Evolutionary conservation across 2,888 invertebrate genomes (phyloP).

Genomic region (Pseudolycoriella hygida): DNA sequence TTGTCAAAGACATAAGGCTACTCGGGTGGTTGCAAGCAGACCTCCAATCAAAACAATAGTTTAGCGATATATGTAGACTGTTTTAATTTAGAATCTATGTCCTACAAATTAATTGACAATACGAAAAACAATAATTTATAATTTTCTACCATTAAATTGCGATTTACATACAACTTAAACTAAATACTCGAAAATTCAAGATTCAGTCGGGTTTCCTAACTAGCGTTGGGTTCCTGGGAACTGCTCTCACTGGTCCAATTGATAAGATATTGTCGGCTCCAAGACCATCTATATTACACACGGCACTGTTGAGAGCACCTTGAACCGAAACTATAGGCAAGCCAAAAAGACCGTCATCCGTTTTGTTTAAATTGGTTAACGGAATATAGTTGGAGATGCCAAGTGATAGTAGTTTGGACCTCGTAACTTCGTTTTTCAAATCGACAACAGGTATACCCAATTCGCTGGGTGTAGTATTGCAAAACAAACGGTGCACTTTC

Average conservation of each 20-base stretch:
- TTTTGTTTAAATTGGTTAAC: slow-evolving; percentile 41
- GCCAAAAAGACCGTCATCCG: slow-evolving; percentile 43
- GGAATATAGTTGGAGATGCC: slow-evolving; percentile 62
- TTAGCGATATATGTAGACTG: no score
- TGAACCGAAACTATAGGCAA: slow-evolving; percentile 53
- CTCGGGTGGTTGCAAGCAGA: no score
- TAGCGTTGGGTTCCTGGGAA: slow-evolving; percentile 19
- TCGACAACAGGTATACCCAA: slow-evolving; percentile 58
- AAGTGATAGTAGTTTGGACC: slow-evolving; percentile 42
- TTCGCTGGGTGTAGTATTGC: slow-evolving; percentile 37
- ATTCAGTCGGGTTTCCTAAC: no score
- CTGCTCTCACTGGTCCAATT: slow-evolving; percentile 49
- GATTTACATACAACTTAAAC: no score
- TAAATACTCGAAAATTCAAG: no score
- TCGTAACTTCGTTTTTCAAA: slow-evolving; percentile 45
- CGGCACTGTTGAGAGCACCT: slow-evolving; percentile 38
- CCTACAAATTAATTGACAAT: no score
- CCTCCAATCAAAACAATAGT: no score
- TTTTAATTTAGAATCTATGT: no score
- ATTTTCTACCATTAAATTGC: no score
- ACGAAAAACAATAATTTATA: no score
- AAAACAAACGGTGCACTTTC: slow-evolving; percentile 34
- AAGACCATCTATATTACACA: slow-evolving; percentile 40
- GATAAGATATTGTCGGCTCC: slow-evolving; percentile 53
- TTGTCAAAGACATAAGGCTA: no score